Base-by-base conservation (phyloP, 37 sponge, comb jelly and placozoan genomes). In the Hormiphora californensis region DNA sequence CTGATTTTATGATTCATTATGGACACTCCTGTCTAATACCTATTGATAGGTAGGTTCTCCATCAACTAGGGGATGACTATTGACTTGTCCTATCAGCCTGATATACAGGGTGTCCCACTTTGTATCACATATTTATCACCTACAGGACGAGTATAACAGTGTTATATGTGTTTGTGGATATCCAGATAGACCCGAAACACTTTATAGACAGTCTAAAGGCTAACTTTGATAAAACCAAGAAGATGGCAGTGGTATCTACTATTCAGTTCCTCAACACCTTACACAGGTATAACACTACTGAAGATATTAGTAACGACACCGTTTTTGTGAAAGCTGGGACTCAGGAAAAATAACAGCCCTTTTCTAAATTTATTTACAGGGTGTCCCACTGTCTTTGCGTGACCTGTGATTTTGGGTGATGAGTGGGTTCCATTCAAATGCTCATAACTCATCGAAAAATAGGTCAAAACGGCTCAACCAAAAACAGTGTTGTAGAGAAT, bases 121-220 rank as follows among this genome's bases (percentile, higher is more conserved):
- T 9, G 9, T 49, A 49, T 49, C 53, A 49, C 15, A 49, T 15
- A 17, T 49, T 9, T 49, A 49, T 49, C 53, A 49, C 15, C 15
- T 87, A 90, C 86, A 87, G 92, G 34, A 96, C 93, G 27, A n/a
- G 41, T 36, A 91, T 96, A 38, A 92, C 88, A 32, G 91, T 91
- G 88, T 86, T 96, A 33, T 96, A 96, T 54, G 96, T 96, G 57
- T 96, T 96, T 88, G 96, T 96, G 27, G 96, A 96, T 54, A 92
- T 96, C 39, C 89, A 92, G 46, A 89, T 96, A n/a, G 96, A 96
- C 87, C 89, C 86, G 54, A 69, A 89, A 37, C 96, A 94, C 85
- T 62, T 94, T 25, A 90, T 94, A 32, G 94, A 90, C 38, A 89
- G 92, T 0, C n/a, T 96, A 22, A 88, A 63, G 44, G 44, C 61